Conservation (phyloP, 1,140 invertebrate genomes). For the Drosophila sturtevanti region DNA sequence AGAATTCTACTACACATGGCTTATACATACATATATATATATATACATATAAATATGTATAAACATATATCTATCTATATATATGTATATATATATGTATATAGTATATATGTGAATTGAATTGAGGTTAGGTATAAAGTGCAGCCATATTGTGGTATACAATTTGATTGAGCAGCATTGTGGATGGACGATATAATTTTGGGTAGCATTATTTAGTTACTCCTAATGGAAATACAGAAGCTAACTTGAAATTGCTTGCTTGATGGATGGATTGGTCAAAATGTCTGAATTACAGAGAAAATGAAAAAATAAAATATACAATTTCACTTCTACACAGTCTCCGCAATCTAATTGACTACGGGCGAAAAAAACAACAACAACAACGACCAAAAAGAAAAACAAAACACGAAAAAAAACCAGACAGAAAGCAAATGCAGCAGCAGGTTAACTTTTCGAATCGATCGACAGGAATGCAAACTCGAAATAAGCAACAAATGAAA, state of each 20-base stretch:
- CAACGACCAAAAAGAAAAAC: no score
- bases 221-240: not conserved
- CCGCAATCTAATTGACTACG: not conserved
- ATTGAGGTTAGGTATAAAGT: conserved; percentile 27
- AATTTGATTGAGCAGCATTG: conserved; percentile 33
- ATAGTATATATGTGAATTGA: conserved; percentile 26
- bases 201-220: conserved; percentile 1
- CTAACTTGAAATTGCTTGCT: not conserved
- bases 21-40: not conserved
- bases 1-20: conserved; percentile 1
- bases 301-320: not conserved
- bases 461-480: not conserved
- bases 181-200: conserved; percentile 11
- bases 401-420: not conserved
- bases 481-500: not conserved
- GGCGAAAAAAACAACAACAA: no score
- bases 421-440: not conserved
- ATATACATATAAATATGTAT: not conserved
- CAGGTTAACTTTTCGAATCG: not conserved
- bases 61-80: not conserved
- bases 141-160: conserved; percentile 22
- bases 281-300: not conserved
- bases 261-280: not conserved
- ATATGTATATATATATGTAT: not conserved
- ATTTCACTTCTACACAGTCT: not conserved